phyloP scores from a whole-genome alignment of 1,140 invertebrate genomes.

The Zaprionus camerounensis region DNA sequence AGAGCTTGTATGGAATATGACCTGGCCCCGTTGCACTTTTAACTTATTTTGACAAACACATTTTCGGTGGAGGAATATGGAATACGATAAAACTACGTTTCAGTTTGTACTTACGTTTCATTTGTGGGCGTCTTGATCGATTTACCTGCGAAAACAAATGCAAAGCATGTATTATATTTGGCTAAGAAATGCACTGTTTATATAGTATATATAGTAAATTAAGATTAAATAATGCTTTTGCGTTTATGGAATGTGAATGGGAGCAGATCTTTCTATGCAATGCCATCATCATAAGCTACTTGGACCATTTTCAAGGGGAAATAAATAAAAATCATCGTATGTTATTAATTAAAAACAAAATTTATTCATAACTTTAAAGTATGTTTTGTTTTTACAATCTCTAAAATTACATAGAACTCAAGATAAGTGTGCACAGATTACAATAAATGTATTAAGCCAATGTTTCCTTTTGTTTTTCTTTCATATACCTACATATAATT shows the following conservation, averaged over 20 bases:
- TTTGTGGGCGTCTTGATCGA: conserved; percentile 81
- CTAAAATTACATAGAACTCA: conserved; percentile 59
- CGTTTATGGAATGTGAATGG: conserved; percentile 24
- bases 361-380: conserved; percentile 45
- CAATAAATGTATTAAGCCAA: conserved; percentile 52
- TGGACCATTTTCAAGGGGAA: background rate
- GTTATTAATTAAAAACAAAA: conserved; percentile 50
- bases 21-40: conserved; percentile 61
- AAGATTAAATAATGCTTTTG: background rate
- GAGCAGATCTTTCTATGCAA: background rate
- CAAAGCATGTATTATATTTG: conserved; percentile 14
- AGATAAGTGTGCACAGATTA: conserved; percentile 42
- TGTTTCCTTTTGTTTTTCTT: conserved; percentile 24
- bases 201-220: background rate
- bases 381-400: conserved; percentile 60
- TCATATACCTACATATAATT: conserved; percentile 42
- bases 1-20: conserved; percentile 45
- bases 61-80: background rate
- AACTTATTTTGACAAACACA: conserved; percentile 59
- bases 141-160: conserved; percentile 68
- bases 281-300: conserved; percentile 33
- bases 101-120: conserved; percentile 80
- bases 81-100: background rate
- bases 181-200: background rate
- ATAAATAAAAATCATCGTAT: conserved; percentile 14